A percentile compares a stretch with the other conserved stretches of the same genome.
Conservation (phyloP, 2,797 vertebrate species). For the Spea hammondii region DNA sequence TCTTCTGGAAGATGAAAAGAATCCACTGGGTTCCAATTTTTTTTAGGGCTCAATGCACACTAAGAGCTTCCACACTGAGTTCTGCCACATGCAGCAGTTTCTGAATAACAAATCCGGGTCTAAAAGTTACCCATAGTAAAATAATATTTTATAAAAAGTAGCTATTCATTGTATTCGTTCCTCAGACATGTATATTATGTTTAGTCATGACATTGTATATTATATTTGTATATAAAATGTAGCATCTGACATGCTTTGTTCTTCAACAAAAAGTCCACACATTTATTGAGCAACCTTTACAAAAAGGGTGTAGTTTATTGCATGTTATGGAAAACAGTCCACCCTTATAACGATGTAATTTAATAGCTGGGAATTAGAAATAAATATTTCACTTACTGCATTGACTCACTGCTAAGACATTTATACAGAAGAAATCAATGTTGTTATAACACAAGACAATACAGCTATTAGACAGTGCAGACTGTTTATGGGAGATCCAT, state of each 20-base stretch:
- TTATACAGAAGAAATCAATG: neutral
- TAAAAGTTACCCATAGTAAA: too few relatives aligned
- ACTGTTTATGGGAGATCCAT: neutral
- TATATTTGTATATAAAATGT: too few relatives aligned
- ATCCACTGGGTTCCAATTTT: too few relatives aligned
- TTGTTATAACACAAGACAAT: neutral
- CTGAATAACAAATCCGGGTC: too few relatives aligned
- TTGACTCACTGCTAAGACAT: neutral
- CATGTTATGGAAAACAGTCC: neutral
- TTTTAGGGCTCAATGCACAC: too few relatives aligned
- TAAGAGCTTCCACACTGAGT: too few relatives aligned
- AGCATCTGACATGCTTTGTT: slow-evolving; percentile 70
- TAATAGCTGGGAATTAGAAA: neutral
- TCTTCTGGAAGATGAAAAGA: too few relatives aligned
- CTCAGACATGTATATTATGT: too few relatives aligned
- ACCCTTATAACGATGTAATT: neutral
- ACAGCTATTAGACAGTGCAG: neutral
- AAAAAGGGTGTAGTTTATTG: neutral
- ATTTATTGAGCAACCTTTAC: neutral
- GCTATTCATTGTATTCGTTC: too few relatives aligned
- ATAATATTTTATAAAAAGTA: too few relatives aligned
- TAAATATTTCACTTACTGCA: neutral
- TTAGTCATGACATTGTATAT: too few relatives aligned
- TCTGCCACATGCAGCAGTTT: too few relatives aligned
- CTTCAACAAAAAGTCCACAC: slow-evolving; percentile 60